Evolutionary conservation across 2,888 invertebrate genomes (phyloP), one percentile per base, ranked within the genome.

Genomic region (Polyommatus iphigenia): DNA sequence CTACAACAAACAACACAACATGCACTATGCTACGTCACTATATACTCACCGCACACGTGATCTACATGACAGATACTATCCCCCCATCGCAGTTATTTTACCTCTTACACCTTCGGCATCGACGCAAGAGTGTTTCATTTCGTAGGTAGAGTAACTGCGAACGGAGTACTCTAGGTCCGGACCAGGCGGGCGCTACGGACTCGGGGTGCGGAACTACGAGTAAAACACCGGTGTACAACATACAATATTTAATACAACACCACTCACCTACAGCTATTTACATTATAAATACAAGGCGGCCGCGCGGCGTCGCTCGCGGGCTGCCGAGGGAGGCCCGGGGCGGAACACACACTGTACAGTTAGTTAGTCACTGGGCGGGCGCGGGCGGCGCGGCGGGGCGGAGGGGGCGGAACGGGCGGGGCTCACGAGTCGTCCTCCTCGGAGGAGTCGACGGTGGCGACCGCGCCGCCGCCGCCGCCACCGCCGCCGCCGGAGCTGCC

Each of bases 201-300:
- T 32, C 29, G 67, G 32, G 62, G 67, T 79, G 78, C 78, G 41
- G 81, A 90, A 91, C 91, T 91, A n/a, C n/a, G n/a, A n/a, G n/a
- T n/a, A 85, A 88, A 78, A 87, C 73, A 88, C 85, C 81, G 24
- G 83, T 85, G 83, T 84, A 84, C 86, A 85, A 79, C 78, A 79
- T 78, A 81, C 79, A 81, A 79, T 86, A 85, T 92, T 93, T 92
- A 91, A 91, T 92, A 81, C 88, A 88, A 79, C 88, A 91, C 92
- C 92, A 87, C 86, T 89, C 91, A 90, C 89, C 92, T 93, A 89
- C 87, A 86, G 87, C 91, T 93, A 93, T 93, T 92, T 93, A 93
- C 93, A 93, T 88, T 93, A 46, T 46, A 92, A 92, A 93, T 93
- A 92, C 88, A 90, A 80, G 76, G 83, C 82, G 82, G 32, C 78